These are phyloP conservation scores for Prolemur simus DNA, from an alignment of 2,113 vertebrate genomes.

Conservation along the genomic window DNA sequence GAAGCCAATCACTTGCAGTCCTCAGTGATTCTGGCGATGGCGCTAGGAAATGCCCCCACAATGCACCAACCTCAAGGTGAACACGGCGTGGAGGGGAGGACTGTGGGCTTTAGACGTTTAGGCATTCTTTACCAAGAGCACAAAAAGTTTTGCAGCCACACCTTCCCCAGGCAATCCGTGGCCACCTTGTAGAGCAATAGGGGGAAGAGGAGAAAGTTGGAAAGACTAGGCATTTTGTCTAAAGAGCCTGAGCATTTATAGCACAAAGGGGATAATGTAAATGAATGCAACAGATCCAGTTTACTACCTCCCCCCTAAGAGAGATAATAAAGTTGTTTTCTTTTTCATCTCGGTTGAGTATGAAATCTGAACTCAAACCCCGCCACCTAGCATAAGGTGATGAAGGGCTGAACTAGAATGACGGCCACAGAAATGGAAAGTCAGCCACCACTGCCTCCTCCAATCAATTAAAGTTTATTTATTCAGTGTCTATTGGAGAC, in stretches of 20 bases:
- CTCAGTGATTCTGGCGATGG: not conserved
- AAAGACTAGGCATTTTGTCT: not conserved
- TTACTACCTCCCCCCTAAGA: not conserved
- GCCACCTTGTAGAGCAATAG: not conserved
- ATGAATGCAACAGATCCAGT: not conserved
- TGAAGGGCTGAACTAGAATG: too few relatives aligned
- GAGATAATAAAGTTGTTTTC: not conserved
- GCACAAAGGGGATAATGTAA: not conserved
- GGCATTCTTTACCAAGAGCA: not conserved
- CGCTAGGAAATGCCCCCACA: not conserved
- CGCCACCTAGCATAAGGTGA: not conserved
- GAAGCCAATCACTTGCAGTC: not conserved
- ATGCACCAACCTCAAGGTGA: not conserved
- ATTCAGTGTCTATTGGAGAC: not conserved
- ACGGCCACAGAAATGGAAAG: not conserved
- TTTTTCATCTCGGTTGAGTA: not conserved
- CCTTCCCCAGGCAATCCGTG: not conserved
- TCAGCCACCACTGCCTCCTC: not conserved
- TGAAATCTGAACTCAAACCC: not conserved
- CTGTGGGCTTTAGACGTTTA: not conserved
- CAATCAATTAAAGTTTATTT: not conserved
- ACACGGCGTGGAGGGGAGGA: rapidly evolving
- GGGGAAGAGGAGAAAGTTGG: not conserved
- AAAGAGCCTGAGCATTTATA: not conserved
- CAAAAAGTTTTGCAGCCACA: not conserved